phyloP scores from a whole-genome alignment of 1,140 invertebrate species.

The Pseudomyrmex concolor region DNA sequence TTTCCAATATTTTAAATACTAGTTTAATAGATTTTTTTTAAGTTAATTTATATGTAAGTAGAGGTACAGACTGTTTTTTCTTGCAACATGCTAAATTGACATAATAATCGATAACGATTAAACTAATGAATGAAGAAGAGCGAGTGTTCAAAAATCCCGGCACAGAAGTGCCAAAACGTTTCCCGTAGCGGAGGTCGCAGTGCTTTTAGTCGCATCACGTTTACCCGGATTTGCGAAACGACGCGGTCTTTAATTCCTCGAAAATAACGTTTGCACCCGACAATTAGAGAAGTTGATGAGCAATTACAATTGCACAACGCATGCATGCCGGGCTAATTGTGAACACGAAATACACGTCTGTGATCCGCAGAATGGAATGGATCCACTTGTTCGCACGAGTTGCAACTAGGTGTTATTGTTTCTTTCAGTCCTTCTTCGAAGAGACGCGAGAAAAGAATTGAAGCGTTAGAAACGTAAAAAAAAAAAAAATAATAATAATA shows the following conservation, averaged over 20 bases:
- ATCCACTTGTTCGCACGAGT: constrained; percentile 34
- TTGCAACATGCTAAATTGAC: background rate
- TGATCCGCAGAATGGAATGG: constrained; percentile 34
- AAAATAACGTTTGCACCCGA: constrained; percentile 64
- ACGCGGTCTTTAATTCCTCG: constrained; percentile 33
- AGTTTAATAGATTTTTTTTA: background rate
- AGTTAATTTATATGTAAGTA: background rate
- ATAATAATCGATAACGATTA: background rate
- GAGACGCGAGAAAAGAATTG: background rate
- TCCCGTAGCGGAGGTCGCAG: background rate
- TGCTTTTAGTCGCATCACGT: background rate
- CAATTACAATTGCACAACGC: constrained; percentile 75
- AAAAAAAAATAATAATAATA: background rate
- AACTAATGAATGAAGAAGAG: background rate
- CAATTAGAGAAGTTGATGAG: constrained; percentile 74
- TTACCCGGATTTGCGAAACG: constrained; percentile 11
- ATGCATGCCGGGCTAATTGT: constrained; percentile 62
- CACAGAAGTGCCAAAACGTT: background rate
- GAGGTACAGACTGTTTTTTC: no score
- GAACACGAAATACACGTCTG: constrained; percentile 60
- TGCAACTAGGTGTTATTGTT: no score
- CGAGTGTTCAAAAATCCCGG: background rate
- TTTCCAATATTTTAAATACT: background rate
- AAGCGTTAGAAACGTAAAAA: background rate
- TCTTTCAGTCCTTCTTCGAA: background rate